These are phyloP conservation scores for Spodoptera picta DNA, from an alignment of 2,888 invertebrate genomes.

Conservation along the genomic window DNA sequence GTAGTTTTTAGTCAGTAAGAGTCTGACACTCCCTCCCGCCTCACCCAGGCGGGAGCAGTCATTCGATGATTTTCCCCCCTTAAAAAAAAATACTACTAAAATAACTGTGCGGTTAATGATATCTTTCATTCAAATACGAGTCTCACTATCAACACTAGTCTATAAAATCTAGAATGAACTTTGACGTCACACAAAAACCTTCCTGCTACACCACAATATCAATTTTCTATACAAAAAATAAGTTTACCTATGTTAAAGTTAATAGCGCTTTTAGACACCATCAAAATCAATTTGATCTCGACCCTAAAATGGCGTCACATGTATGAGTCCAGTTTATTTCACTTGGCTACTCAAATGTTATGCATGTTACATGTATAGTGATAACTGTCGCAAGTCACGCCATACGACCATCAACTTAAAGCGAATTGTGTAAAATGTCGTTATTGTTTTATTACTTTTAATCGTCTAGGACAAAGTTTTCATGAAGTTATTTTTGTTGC, in stretches of 20 bases:
- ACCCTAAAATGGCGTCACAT: conserved; percentile 39
- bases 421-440: conserved; percentile 41
- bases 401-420: conserved; percentile 48
- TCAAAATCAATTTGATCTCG: conserved; percentile 32
- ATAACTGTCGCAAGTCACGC: conserved; percentile 54
- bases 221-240: conserved; percentile 5
- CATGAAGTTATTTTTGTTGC: background rate
- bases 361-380: conserved; percentile 43
- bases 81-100: too few relatives aligned
- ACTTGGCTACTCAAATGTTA: conserved; percentile 54
- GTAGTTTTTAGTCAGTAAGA: too few relatives aligned
- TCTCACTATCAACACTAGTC: too few relatives aligned
- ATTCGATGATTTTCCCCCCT: too few relatives aligned
- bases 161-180: too few relatives aligned
- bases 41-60: too few relatives aligned
- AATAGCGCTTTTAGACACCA: conserved; percentile 16
- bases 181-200: background rate
- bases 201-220: background rate
- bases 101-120: too few relatives aligned
- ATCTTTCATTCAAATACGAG: background rate
- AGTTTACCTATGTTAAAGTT: conserved; percentile 10
- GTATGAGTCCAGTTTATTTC: conserved; percentile 48
- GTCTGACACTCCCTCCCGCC: too few relatives aligned
- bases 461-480: conserved; percentile 25
- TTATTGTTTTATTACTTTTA: conserved; percentile 43